phyloP scores from a whole-genome alignment of 2,888 invertebrate genomes.

The Megamerina dolium region DNA sequence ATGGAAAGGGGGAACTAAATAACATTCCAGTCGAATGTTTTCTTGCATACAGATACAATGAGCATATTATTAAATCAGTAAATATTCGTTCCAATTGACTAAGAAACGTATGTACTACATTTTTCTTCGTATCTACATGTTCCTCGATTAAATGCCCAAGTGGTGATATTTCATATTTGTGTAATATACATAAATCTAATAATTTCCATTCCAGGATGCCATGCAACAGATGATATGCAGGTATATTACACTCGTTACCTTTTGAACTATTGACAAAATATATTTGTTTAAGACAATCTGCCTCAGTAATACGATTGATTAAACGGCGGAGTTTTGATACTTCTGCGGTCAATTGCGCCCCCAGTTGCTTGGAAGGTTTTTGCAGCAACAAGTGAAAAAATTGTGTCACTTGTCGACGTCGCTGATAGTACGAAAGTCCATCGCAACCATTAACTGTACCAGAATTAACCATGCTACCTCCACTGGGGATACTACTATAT shows the following conservation, averaged over 20 bases:
- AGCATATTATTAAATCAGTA: conserved; percentile 33
- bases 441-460: conserved; percentile 19
- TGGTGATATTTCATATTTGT: conserved; percentile 27
- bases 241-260: conserved; percentile 41
- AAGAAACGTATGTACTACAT: conserved; percentile 9
- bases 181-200: conserved; percentile 37
- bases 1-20: conserved; percentile 53
- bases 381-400: conserved; percentile 34
- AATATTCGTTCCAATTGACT: conserved; percentile 32
- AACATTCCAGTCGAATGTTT: conserved; percentile 48
- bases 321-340: conserved; percentile 29
- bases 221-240: conserved; percentile 46
- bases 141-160: not conserved
- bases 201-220: conserved; percentile 47
- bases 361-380: conserved; percentile 18
- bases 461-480: conserved; percentile 16
- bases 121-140: not conserved
- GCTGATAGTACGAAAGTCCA: conserved; percentile 21
- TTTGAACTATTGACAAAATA: conserved; percentile 38
- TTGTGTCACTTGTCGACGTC: conserved; percentile 37
- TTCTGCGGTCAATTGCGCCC: conserved; percentile 19
- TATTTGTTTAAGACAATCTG: conserved; percentile 32
- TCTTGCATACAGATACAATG: conserved; percentile 34
- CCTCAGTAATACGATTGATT: conserved; percentile 31
- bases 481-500: conserved; percentile 27